These are phyloP conservation scores for Taphrorychus bicolor DNA, from an alignment of 2,888 invertebrate genomes.

Conservation along the genomic window DNA sequence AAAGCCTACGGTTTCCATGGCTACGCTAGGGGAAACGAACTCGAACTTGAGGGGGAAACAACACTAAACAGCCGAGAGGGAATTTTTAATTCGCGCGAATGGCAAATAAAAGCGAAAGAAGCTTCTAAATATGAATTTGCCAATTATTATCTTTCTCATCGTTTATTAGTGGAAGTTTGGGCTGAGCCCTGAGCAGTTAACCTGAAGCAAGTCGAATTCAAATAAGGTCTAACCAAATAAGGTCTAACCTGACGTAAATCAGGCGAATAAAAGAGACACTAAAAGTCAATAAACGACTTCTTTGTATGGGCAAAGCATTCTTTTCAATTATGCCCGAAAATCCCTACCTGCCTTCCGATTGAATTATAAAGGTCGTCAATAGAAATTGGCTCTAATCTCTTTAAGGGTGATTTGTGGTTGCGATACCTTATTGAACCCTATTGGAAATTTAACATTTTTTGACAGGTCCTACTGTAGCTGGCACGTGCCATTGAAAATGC, in stretches of 20 bases:
- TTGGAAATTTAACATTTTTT: background rate
- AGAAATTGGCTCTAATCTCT: background rate
- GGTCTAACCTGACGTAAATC: constrained; percentile 8
- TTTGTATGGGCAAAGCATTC: background rate
- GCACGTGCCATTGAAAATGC: background rate
- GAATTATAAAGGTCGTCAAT: background rate
- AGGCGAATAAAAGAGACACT: background rate
- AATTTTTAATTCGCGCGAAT: constrained; percentile 34
- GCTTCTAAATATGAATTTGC: constrained; percentile 27
- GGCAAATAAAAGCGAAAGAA: constrained; percentile 33
- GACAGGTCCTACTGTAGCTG: background rate
- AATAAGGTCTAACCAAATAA: constrained; percentile 22
- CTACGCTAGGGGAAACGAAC: constrained; percentile 52
- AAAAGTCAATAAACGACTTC: background rate
- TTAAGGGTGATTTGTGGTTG: background rate
- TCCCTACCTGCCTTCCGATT: background rate
- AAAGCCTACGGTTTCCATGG: constrained; percentile 54
- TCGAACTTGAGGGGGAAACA: constrained; percentile 44
- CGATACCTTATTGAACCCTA: background rate
- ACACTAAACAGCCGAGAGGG: constrained; percentile 50
- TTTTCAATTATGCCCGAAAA: background rate
- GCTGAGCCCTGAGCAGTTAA: no score
- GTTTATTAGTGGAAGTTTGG: no score
- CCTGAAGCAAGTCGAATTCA: constrained; percentile 23
- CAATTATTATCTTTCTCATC: no score